These are phyloP conservation scores for Scomber colias DNA, from an alignment of 2,113 vertebrate genomes.

Conservation along the genomic window DNA sequence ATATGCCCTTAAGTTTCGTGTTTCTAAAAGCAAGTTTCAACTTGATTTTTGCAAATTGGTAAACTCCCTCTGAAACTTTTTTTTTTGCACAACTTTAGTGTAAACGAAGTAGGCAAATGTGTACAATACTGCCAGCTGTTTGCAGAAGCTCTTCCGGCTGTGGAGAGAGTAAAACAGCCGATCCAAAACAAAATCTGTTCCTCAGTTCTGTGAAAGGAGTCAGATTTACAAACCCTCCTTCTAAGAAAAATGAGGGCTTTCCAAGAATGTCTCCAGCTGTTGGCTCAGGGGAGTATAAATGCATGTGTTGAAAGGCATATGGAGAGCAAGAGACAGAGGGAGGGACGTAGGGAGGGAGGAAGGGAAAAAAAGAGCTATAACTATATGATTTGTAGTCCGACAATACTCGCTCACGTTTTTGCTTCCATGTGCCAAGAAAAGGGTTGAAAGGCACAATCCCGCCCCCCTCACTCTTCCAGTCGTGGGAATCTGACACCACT, in stretches of 20 bases:
- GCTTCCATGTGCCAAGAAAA: slow-evolving; percentile 41
- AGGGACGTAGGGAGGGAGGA: not conserved
- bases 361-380: slow-evolving; percentile 1
- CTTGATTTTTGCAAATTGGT: not conserved
- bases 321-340: not conserved
- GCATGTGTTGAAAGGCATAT: slow-evolving; percentile 1
- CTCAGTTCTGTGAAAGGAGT: slow-evolving; percentile 46
- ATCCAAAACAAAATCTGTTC: slow-evolving; percentile 31
- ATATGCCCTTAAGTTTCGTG: not conserved
- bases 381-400: slow-evolving; percentile 45
- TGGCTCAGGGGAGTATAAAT: not conserved
- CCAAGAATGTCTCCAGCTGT: slow-evolving; percentile 36
- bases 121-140: slow-evolving; percentile 2
- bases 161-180: not conserved
- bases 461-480: slow-evolving; percentile 8
- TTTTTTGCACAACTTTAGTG: slow-evolving; percentile 1
- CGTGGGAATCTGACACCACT: slow-evolving; percentile 71
- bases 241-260: slow-evolving; percentile 66
- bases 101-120: not conserved
- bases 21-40: not conserved
- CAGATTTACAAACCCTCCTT: slow-evolving; percentile 19
- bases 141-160: not conserved
- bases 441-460: slow-evolving; percentile 10
- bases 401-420: slow-evolving; percentile 59
- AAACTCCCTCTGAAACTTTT: not conserved